A percentile compares a stretch with the other conserved stretches of the same genome.
Conservation (phyloP, 2,113 vertebrate genomes). For the Columba livia region DNA sequence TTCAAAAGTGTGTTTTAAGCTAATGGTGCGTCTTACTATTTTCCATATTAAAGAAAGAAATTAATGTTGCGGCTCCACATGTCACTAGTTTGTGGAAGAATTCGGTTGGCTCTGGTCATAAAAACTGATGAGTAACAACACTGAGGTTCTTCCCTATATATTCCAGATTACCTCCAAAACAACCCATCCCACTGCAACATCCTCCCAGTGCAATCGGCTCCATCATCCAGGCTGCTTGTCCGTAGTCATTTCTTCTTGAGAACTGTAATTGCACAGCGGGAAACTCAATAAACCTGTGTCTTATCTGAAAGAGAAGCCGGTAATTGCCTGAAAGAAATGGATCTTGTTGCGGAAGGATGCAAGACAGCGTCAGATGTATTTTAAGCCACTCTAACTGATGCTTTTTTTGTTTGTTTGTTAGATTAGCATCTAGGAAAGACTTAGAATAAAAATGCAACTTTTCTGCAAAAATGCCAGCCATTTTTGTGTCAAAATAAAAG, state of each 20-base stretch:
- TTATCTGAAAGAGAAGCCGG: slow-evolving; percentile 12
- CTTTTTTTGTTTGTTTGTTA: neutral
- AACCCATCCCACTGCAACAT: rapidly evolving
- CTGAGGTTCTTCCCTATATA: neutral
- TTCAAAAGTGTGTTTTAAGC: neutral
- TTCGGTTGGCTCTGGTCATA: neutral
- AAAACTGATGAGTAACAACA: neutral
- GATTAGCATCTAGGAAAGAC: neutral
- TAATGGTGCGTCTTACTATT: neutral
- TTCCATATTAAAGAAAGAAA: neutral
- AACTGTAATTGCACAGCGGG: slow-evolving; percentile 20
- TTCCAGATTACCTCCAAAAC: neutral
- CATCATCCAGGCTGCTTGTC: neutral
- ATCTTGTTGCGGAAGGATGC: neutral
- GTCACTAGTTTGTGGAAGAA: neutral
- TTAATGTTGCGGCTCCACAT: neutral
- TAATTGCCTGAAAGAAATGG: slow-evolving; percentile 50
- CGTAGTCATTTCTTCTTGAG: neutral
- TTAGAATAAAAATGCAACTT: rapidly evolving
- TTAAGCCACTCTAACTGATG: neutral
- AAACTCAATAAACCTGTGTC: slow-evolving; percentile 47
- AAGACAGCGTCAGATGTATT: neutral
- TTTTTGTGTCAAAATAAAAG: neutral
- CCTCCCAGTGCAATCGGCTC: neutral
- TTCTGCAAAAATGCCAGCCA: rapidly evolving